Conservation (phyloP, 2,888 invertebrate genomes). For the Pristionchus exspectatus region DNA sequence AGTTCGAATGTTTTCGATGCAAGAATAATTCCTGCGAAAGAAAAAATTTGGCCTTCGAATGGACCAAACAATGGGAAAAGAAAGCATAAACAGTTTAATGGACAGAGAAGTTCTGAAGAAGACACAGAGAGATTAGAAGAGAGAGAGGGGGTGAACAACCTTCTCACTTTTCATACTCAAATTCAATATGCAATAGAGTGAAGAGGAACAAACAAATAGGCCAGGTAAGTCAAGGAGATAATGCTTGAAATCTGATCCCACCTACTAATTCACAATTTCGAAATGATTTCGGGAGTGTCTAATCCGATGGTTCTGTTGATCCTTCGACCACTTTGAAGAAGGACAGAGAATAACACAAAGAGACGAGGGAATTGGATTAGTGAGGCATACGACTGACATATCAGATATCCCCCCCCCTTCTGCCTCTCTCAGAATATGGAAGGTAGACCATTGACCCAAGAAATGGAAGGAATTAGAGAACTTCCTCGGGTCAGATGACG, state of each 20-base stretch:
- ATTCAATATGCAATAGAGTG: not conserved
- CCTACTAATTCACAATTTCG: not conserved
- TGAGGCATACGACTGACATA: slow-evolving; percentile 14
- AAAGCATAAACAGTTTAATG: not conserved
- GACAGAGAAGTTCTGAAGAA: slow-evolving; percentile 26
- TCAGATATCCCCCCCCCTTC: slow-evolving; percentile 29
- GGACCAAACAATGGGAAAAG: slow-evolving; percentile 23
- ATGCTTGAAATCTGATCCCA: not conserved
- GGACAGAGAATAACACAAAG: slow-evolving; percentile 5
- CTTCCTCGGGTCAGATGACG: slow-evolving; percentile 10
- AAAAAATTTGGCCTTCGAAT: not conserved
- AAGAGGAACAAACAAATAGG: slow-evolving; percentile 2
- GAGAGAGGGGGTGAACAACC: not conserved
- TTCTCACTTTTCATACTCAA: not conserved
- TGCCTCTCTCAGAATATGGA: not conserved
- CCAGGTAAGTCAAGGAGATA: slow-evolving; percentile 6
- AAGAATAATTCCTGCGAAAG: not conserved
- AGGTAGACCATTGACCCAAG: slow-evolving; percentile 24
- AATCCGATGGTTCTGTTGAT: not conserved
- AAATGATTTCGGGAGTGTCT: not conserved
- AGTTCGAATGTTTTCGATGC: not conserved
- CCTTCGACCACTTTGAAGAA: not conserved
- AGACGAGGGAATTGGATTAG: not conserved
- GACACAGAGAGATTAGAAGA: not conserved
- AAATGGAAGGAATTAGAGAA: slow-evolving; percentile 11